These are phyloP conservation scores for Neoscelio sp. DNA, from an alignment of 2,888 invertebrate species.

Conservation along the genomic window DNA sequence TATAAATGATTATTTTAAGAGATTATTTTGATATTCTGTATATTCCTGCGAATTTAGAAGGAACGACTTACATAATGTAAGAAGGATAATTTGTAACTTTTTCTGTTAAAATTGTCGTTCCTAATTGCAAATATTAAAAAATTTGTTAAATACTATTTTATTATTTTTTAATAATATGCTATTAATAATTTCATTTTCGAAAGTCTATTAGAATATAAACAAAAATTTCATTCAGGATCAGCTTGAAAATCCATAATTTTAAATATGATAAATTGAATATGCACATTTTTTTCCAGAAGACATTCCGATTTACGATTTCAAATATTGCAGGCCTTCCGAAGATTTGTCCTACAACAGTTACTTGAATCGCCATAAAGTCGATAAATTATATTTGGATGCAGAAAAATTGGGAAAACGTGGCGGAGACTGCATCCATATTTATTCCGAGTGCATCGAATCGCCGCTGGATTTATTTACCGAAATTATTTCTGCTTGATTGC, in stretches of 20 bases:
- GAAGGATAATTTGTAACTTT: too few relatives aligned
- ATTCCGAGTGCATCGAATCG: slow-evolving; percentile 79
- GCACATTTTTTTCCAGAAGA: neutral
- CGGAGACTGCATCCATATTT: slow-evolving; percentile 78
- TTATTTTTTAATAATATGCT: too few relatives aligned
- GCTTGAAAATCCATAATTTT: too few relatives aligned
- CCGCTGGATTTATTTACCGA: slow-evolving; percentile 80
- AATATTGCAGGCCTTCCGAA: slow-evolving; percentile 79
- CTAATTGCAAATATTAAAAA: too few relatives aligned
- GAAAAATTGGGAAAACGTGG: slow-evolving; percentile 79
- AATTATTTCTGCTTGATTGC: slow-evolving; percentile 74
- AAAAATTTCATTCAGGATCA: too few relatives aligned
- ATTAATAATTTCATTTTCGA: too few relatives aligned
- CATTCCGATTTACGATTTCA: slow-evolving; percentile 2
- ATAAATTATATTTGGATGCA: slow-evolving; percentile 80
- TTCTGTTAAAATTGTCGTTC: too few relatives aligned
- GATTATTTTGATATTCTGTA: too few relatives aligned
- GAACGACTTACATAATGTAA: too few relatives aligned
- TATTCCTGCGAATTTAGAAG: too few relatives aligned
- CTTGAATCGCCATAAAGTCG: slow-evolving; percentile 74
- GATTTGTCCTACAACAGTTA: slow-evolving; percentile 75
- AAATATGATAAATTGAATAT: neutral
- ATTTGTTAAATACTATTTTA: too few relatives aligned
- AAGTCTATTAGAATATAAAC: too few relatives aligned
- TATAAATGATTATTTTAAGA: slow-evolving; percentile 6